Conservation (phyloP, 2,888 invertebrate species). For the Cheilosia impressa region DNA sequence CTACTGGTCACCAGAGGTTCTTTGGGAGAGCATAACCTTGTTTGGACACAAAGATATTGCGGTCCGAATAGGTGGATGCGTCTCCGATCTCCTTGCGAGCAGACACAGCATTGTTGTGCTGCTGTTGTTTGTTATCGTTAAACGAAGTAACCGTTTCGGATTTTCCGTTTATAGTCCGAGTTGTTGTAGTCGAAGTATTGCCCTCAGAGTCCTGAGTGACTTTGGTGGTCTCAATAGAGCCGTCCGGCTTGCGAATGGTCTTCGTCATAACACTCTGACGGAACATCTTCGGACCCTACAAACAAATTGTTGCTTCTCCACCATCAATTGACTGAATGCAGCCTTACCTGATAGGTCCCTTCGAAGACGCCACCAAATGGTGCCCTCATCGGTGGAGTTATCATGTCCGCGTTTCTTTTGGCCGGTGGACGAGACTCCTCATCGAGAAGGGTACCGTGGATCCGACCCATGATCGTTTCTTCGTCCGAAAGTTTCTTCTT, state of each 20-base stretch:
- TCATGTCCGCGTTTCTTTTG: slow-evolving; percentile 79
- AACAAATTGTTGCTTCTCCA: not conserved
- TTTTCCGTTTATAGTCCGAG: slow-evolving; percentile 82
- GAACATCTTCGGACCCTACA: slow-evolving; percentile 83
- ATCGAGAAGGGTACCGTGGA: slow-evolving; percentile 82
- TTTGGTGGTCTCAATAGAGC: slow-evolving; percentile 85
- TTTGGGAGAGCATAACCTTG: slow-evolving; percentile 83
- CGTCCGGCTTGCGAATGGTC: slow-evolving; percentile 85
- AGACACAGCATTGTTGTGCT: not conserved
- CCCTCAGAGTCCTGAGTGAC: slow-evolving; percentile 86
- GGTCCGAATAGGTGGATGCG: slow-evolving; percentile 77
- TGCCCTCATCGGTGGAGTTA: slow-evolving; percentile 79
- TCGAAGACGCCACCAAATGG: slow-evolving; percentile 82
- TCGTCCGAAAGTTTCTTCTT: slow-evolving; percentile 81
- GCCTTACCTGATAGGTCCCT: slow-evolving; percentile 80
- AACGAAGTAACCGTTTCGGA: slow-evolving; percentile 80
- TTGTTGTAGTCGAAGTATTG: slow-evolving; percentile 86
- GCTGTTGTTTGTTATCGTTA: slow-evolving; percentile 27
- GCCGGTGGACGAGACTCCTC: slow-evolving; percentile 77
- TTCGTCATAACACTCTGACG: slow-evolving; percentile 85
- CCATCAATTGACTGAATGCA: not conserved
- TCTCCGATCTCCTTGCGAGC: slow-evolving; percentile 28
- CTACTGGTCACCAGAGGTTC: slow-evolving; percentile 84
- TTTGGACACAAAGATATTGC: slow-evolving; percentile 82
- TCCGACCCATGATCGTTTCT: slow-evolving; percentile 82